Evolutionary conservation across 2,888 invertebrate species (phyloP), one percentile per base, ranked within the genome.

Genomic region (Acrocyrtus sp.): DNA sequence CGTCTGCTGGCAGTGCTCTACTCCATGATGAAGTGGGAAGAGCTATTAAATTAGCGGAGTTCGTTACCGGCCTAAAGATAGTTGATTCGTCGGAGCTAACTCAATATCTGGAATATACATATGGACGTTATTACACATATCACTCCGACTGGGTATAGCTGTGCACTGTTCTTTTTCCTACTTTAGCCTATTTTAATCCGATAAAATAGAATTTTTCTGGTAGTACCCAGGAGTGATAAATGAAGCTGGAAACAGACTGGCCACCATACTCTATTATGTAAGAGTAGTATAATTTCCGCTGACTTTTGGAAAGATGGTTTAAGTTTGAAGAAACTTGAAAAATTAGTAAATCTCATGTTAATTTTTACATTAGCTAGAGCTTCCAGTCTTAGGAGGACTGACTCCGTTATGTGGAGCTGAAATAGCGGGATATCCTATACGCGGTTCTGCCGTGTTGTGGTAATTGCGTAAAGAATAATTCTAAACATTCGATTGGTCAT

Each of bases 391-490:
- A 15, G 61, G 61, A 12, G 61, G 61, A 2, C 5, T n/a, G 3
- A 61, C 61, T 15, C 47, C 61, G 3, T 48, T 61, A n/a, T 61
- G 48, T 17, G 2, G 21, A 1, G 57, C 45, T 6, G 66, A 56
- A 19, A 8, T 67, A 1, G 24, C 19, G 0, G 41, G 50, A 3
- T 8, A 26, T 48, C 39, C 48, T 4, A 50, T 41, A 10, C 45
- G 43, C n/a, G 51, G 51, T 10, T 67, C 66, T 12, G 66, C 66
- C 12, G 15, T 67, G 8, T 50, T 67, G 2, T 67, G 66, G 66
- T 67, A 43, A 22, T n/a, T n/a, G n/a, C 17, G 17, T 5, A n/a
- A 12, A 45, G 5, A 45, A 5, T 45, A n/a, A n/a, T 45, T 5
- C 45, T 45, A 17, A 17, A 45, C 12, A 10, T 39, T n/a, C n/a